These are phyloP conservation scores for Scomber japonicus DNA, from an alignment of 2,113 vertebrate genomes.

Conservation along the genomic window DNA sequence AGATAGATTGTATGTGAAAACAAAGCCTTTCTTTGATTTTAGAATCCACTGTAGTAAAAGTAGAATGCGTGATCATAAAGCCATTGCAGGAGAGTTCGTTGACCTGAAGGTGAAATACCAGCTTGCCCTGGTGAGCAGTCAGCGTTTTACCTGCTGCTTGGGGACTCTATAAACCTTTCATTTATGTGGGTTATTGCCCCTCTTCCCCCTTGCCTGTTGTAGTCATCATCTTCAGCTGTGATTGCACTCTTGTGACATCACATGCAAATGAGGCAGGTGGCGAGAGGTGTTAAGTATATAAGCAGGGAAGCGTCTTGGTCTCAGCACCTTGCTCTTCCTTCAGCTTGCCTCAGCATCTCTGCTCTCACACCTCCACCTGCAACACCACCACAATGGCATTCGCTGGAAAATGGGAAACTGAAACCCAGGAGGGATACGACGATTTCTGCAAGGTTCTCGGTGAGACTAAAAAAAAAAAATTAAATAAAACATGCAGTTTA, in stretches of 20 bases:
- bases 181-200: conserved; percentile 65
- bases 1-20: conserved; percentile 23
- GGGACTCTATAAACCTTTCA: conserved; percentile 58
- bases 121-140: conserved; percentile 54
- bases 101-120: conserved; percentile 66
- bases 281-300: conserved; percentile 71
- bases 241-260: conserved; percentile 64
- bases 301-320: conserved; percentile 32
- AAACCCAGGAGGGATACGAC: conserved; percentile 90
- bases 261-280: conserved; percentile 64
- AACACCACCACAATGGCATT: conserved; percentile 85
- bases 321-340: conserved; percentile 65
- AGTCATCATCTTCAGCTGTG: conserved; percentile 60
- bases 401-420: conserved; percentile 89
- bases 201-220: conserved; percentile 41
- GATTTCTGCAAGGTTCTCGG: conserved; percentile 87
- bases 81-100: conserved; percentile 58
- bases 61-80: conserved; percentile 56
- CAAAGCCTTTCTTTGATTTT: conserved; percentile 57
- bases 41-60: conserved; percentile 53
- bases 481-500: not conserved
- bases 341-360: conserved; percentile 65
- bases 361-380: conserved; percentile 43
- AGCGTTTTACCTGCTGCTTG: conserved; percentile 63
- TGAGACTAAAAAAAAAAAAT: conserved; percentile 58